These are phyloP conservation scores for Bombus pascuorum DNA, from an alignment of 1,140 invertebrate species.

Conservation along the genomic window DNA sequence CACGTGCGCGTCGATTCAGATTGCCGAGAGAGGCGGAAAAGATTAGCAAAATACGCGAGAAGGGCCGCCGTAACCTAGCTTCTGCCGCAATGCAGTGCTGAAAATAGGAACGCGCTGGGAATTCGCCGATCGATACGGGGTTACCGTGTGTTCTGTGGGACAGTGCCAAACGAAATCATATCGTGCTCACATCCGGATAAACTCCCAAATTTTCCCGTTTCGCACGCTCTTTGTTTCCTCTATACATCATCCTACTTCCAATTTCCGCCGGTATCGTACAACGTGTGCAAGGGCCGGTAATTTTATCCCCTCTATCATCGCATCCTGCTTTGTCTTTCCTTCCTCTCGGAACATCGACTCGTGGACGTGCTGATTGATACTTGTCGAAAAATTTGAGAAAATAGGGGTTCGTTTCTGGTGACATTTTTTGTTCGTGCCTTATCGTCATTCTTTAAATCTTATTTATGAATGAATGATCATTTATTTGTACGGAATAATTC, in stretches of 20 bases:
- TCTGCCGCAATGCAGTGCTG: constrained; percentile 71
- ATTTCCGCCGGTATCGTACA: too few species aligned
- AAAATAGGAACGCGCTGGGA: constrained; percentile 69
- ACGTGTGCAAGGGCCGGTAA: neutral
- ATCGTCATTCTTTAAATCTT: too few species aligned
- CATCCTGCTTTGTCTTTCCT: neutral
- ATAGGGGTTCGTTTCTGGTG: neutral
- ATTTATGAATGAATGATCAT: neutral
- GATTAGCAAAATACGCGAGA: constrained; percentile 12
- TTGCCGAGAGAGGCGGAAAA: neutral
- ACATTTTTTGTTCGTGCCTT: neutral
- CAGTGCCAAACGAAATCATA: constrained; percentile 42
- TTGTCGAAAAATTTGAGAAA: neutral
- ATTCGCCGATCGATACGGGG: constrained; percentile 68
- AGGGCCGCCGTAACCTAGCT: constrained; percentile 63
- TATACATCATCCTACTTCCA: too few species aligned
- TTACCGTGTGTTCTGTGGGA: neutral
- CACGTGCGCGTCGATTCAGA: constrained; percentile 21
- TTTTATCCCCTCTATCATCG: neutral
- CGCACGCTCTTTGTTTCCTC: neutral
- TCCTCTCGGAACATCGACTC: neutral
- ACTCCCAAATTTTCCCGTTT: neutral
- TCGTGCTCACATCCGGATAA: neutral
- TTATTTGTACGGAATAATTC: neutral
- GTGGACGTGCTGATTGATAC: neutral